These are phyloP conservation scores for Phalacrocorax aristotelis DNA, from an alignment of 2,113 vertebrate species.

Conservation along the genomic window DNA sequence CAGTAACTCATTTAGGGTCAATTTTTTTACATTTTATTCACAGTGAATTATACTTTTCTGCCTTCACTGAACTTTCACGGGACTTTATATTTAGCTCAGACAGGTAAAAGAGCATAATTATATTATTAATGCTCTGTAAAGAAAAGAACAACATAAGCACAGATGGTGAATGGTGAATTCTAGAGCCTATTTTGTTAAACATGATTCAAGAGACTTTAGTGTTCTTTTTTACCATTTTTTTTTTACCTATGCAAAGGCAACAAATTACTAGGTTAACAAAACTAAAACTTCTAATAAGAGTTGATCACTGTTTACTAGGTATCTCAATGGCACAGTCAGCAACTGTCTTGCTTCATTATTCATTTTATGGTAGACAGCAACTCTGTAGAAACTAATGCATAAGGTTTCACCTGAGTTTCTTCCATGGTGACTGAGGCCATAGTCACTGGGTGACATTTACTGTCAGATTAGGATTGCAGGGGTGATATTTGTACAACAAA, in stretches of 20 bases:
- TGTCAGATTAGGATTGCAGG: background rate
- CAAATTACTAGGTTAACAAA: background rate
- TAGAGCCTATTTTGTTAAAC: background rate
- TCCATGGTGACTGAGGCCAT: background rate
- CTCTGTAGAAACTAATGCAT: background rate
- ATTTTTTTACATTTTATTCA: background rate
- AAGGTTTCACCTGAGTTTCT: background rate
- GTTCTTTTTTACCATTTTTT: background rate
- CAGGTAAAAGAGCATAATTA: background rate
- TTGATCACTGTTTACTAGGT: background rate
- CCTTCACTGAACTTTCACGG: background rate
- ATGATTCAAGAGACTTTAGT: background rate
- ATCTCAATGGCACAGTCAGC: background rate
- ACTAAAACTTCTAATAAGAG: background rate
- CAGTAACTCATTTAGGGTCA: background rate
- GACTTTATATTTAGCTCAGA: background rate
- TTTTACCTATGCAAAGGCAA: background rate
- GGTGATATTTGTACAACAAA: background rate
- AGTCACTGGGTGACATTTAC: background rate
- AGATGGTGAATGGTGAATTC: background rate
- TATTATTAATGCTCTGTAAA: background rate
- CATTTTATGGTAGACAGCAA: background rate
- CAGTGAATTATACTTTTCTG: background rate
- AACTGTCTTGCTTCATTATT: background rate
- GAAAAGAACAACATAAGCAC: background rate